A percentile compares a stretch with the other conserved stretches of the same genome.
phyloP scores from a whole-genome alignment of 1,140 invertebrate genomes.

The Aphaenogaster floridana region DNA sequence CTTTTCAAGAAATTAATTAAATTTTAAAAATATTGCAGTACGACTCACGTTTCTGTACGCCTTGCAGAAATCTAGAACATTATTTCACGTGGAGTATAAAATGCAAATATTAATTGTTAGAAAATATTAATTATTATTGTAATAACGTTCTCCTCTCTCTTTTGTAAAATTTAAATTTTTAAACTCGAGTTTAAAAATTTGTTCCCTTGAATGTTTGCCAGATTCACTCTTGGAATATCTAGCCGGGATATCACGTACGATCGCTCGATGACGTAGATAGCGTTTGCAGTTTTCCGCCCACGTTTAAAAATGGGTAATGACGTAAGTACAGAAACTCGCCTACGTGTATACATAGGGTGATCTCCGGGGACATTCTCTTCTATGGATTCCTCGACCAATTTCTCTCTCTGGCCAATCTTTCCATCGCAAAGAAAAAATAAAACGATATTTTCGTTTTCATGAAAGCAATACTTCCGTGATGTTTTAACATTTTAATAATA shows the following conservation, averaged over 20 bases:
- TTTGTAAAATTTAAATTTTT: slow-evolving; percentile 16
- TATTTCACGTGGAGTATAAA: neutral
- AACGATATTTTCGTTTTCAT: neutral
- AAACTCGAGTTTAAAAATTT: neutral
- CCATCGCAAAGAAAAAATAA: neutral
- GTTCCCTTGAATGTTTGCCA: neutral
- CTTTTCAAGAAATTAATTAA: slow-evolving; percentile 4
- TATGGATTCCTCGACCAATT: slow-evolving; percentile 17
- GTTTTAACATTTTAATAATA: neutral
- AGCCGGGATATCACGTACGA: neutral
- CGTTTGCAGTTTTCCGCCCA: slow-evolving; percentile 25
- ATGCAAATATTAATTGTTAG: slow-evolving; percentile 3
- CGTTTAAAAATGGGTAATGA: slow-evolving; percentile 21
- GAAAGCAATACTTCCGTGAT: neutral
- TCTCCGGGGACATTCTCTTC: neutral
- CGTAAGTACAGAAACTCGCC: slow-evolving; percentile 46
- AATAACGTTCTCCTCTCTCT: neutral
- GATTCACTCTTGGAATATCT: neutral
- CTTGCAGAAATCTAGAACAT: neutral
- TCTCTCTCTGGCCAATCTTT: neutral
- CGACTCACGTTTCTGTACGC: neutral
- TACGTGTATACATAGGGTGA: neutral
- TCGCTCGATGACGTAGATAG: slow-evolving; percentile 33
- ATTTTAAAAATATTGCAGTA: neutral
- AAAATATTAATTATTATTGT: neutral